Conservation (phyloP, 2,113 vertebrate species). For the Salminus brasiliensis region DNA sequence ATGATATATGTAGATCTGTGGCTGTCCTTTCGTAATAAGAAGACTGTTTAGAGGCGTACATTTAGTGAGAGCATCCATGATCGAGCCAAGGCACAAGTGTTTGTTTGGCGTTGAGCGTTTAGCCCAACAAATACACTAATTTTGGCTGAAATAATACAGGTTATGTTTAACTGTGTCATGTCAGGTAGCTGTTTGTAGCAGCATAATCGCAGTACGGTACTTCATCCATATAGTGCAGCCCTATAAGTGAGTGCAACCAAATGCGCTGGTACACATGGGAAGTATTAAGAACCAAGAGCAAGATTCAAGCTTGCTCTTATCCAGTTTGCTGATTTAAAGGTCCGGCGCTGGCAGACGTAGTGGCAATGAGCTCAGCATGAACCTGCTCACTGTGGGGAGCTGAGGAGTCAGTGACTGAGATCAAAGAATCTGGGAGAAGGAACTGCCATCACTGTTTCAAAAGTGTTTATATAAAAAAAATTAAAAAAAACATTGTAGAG, state of each 20-base stretch:
- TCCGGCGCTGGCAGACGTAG: neutral
- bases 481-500: slow-evolving; percentile 37
- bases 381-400: slow-evolving; percentile 9
- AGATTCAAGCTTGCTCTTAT: neutral
- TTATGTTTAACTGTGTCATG: too few relatives aligned
- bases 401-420: slow-evolving; percentile 27
- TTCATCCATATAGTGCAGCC: too few relatives aligned
- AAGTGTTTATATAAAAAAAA: slow-evolving; percentile 13
- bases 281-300: neutral
- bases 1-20: too few relatives aligned
- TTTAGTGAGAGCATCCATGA: too few relatives aligned
- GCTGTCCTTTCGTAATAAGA: too few relatives aligned
- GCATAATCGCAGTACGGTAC: neutral
- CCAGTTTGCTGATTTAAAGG: neutral
- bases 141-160: too few relatives aligned
- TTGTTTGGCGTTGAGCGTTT: too few relatives aligned
- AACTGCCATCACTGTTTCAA: slow-evolving; percentile 12
- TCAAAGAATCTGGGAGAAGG: slow-evolving; percentile 32
- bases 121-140: too few relatives aligned
- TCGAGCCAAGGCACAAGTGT: too few relatives aligned
- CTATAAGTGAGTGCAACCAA: neutral
- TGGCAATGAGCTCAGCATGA: slow-evolving; percentile 26
- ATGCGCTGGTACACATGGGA: neutral
- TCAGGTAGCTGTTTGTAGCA: too few relatives aligned
- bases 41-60: too few relatives aligned